Evolutionary conservation across 2,113 vertebrate genomes (phyloP).

Genomic region (Ginglymostoma cirratum): DNA sequence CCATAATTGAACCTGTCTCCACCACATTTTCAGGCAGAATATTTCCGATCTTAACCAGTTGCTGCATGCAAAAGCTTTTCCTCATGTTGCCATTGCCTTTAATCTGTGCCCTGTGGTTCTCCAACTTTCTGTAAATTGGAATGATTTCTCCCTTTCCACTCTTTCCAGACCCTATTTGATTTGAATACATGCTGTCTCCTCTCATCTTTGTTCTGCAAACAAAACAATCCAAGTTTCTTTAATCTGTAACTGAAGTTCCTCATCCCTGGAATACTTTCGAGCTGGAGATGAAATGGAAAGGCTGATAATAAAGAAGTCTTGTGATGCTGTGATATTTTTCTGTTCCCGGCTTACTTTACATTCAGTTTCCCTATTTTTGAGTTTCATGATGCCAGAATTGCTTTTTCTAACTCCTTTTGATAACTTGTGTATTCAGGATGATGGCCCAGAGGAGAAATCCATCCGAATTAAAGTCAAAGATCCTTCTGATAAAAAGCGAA

Average conservation of each 20-base stretch:
- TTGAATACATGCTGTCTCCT: neutral
- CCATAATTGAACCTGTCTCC: neutral
- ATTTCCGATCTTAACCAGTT: neutral
- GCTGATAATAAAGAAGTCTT: neutral
- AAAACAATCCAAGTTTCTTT: neutral
- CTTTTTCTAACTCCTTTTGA: neutral
- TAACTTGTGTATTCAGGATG: conserved; percentile 58
- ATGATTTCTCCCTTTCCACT: neutral
- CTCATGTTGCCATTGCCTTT: neutral
- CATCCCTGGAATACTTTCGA: neutral
- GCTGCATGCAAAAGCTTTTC: too few species aligned
- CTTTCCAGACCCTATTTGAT: neutral
- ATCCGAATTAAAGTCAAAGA: conserved; percentile 85
- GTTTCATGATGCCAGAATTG: neutral
- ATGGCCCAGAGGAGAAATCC: conserved; percentile 79
- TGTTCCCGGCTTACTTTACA: neutral
- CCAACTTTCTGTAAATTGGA: neutral
- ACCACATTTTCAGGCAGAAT: neutral
- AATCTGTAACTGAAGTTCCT: neutral
- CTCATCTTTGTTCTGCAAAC: neutral
- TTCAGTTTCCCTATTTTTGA: too few species aligned
- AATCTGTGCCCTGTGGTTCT: neutral
- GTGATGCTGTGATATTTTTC: neutral
- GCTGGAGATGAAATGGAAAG: neutral
- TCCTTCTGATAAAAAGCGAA: conserved; percentile 81